These are phyloP conservation scores for Agapornis roseicollis DNA, from an alignment of 2,113 vertebrate genomes.

Conservation along the genomic window DNA sequence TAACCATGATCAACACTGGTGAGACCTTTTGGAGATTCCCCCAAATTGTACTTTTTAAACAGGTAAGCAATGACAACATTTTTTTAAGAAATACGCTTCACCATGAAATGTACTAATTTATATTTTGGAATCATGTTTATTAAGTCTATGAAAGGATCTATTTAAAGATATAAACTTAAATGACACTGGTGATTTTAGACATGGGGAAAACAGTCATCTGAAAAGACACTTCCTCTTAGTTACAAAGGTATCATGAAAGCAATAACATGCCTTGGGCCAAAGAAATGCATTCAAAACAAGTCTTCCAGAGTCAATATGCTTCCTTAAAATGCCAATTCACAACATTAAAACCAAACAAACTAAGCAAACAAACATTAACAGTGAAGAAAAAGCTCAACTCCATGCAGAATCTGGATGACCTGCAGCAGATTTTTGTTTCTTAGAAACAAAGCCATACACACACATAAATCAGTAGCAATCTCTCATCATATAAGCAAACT, in stretches of 20 bases:
- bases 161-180: background rate
- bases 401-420: background rate
- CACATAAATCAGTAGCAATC: background rate
- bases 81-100: background rate
- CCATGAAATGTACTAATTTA: background rate
- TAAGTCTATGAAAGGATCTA: background rate
- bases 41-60: background rate
- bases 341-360: background rate
- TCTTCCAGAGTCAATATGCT: background rate
- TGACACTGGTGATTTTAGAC: background rate
- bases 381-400: background rate
- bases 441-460: background rate
- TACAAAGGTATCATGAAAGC: background rate
- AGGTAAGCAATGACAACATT: background rate
- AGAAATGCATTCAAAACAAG: background rate
- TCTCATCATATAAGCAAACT: background rate
- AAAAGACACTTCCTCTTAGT: background rate
- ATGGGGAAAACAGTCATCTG: background rate
- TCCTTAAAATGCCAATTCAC: conserved; percentile 7
- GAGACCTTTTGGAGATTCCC: background rate
- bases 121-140: background rate
- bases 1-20: background rate
- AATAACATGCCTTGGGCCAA: background rate
- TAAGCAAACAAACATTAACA: background rate
- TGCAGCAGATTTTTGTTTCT: background rate